A percentile compares a stretch with the other conserved stretches of the same genome.
phyloP scores from a whole-genome alignment of 2,113 vertebrate species.

The Sapajus apella region DNA sequence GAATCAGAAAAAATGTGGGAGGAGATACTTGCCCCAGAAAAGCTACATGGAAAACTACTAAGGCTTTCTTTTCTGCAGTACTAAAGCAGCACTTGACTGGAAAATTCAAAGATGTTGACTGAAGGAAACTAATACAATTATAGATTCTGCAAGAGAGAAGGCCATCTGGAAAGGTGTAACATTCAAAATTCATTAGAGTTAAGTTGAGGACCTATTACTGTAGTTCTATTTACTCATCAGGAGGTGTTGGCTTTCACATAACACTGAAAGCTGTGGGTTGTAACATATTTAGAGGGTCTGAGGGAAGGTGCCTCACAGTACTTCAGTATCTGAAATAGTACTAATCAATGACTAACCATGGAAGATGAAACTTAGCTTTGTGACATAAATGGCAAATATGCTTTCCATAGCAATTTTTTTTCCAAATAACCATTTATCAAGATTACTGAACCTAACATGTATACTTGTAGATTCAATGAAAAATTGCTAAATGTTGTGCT shows the following conservation, averaged over 20 bases:
- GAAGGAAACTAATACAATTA: neutral
- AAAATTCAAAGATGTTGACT: slow-evolving; percentile 7
- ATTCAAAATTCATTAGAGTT: slow-evolving; percentile 62
- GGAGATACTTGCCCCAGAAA: neutral
- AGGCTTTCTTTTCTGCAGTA: neutral
- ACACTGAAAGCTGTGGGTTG: neutral
- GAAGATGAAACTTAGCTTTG: slow-evolving; percentile 26
- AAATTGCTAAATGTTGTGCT: neutral
- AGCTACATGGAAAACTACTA: neutral
- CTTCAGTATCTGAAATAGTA: slow-evolving; percentile 10
- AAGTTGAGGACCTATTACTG: slow-evolving; percentile 42
- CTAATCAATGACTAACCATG: slow-evolving; percentile 33
- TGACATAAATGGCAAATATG: slow-evolving; percentile 44
- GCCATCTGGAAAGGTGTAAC: slow-evolving; percentile 30
- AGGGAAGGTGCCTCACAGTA: neutral
- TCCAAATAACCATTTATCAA: slow-evolving; percentile 35
- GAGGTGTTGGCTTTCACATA: neutral
- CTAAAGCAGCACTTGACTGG: slow-evolving; percentile 2
- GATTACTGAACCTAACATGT: neutral
- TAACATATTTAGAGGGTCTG: slow-evolving; percentile 40
- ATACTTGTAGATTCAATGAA: neutral
- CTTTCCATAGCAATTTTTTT: neutral
- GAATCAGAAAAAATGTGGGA: slow-evolving; percentile 20
- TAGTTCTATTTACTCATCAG: slow-evolving; percentile 40
- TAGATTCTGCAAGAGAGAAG: slow-evolving; percentile 50